Conservation (phyloP, 2,888 invertebrate species). For the Lissocephala sabroskyi region DNA sequence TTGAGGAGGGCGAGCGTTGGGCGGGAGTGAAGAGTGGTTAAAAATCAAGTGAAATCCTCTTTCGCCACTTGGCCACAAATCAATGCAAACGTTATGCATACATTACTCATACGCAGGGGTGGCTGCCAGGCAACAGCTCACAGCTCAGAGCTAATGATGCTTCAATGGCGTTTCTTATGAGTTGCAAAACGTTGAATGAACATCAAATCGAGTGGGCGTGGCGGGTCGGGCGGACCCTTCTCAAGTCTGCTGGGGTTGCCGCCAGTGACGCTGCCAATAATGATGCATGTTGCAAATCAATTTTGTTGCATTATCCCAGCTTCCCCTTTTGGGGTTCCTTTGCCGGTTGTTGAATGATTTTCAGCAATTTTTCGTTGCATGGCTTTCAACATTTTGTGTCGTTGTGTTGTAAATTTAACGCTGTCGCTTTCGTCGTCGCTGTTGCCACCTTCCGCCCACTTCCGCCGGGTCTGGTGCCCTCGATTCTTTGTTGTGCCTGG, state of each 20-base stretch:
- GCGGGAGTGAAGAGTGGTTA: no score
- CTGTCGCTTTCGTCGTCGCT: slow-evolving; percentile 5
- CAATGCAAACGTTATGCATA: slow-evolving; percentile 54
- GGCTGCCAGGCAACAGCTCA: slow-evolving; percentile 14
- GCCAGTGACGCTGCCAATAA: slow-evolving; percentile 44
- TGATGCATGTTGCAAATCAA: slow-evolving; percentile 67
- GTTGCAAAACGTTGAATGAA: slow-evolving; percentile 61
- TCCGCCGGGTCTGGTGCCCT: slow-evolving; percentile 7
- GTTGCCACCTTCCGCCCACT: slow-evolving; percentile 16
- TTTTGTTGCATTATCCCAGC: slow-evolving; percentile 65
- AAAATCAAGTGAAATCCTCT: slow-evolving; percentile 2
- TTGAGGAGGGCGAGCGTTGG: no score
- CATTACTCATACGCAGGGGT: slow-evolving; percentile 53
- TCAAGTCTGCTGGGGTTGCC: background rate
- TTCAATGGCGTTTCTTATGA: slow-evolving; percentile 54
- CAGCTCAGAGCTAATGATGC: slow-evolving; percentile 55
- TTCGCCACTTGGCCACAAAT: slow-evolving; percentile 27
- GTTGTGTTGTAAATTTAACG: slow-evolving; percentile 19
- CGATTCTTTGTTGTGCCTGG: slow-evolving; percentile 21
- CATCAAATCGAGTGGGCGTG: slow-evolving; percentile 26
- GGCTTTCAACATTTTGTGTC: slow-evolving; percentile 32
- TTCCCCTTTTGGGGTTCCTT: slow-evolving; percentile 52
- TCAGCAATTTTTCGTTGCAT: slow-evolving; percentile 32
- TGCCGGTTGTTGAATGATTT: slow-evolving; percentile 56
- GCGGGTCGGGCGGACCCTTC: background rate